Evolutionary conservation across 30 jellyfish, hydroid and myxozoan genomes (phyloP).

Genomic region (Mastigias papua): DNA sequence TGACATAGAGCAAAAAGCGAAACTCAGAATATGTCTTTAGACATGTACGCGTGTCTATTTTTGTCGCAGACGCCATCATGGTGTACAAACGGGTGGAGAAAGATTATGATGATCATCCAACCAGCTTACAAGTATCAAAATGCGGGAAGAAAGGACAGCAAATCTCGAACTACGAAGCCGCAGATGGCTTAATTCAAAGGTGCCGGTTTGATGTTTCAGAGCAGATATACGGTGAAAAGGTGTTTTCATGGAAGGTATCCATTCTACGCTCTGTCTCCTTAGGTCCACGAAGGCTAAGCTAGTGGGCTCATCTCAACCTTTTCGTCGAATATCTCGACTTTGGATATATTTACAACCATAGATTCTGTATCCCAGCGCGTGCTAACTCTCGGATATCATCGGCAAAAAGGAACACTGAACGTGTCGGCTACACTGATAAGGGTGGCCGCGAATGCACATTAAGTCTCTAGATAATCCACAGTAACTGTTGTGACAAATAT

Average conservation of each 20-base stretch:
- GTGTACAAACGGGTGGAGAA: conserved; percentile 14
- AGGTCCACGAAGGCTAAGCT: neutral
- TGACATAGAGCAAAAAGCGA: neutral
- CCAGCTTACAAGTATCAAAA: conserved; percentile 1
- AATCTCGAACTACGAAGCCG: neutral
- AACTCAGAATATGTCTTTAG: neutral
- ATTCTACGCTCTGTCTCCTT: neutral
- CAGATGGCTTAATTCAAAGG: neutral
- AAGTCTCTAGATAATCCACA: neutral
- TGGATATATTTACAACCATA: neutral
- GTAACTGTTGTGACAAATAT: too few relatives aligned
- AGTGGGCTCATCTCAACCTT: neutral
- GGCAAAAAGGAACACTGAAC: neutral
- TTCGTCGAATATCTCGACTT: neutral
- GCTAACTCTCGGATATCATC: conserved; percentile 1
- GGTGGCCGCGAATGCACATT: neutral
- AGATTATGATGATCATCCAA: conserved; percentile 6
- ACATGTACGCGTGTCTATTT: neutral
- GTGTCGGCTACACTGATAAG: neutral
- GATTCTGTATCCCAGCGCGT: neutral
- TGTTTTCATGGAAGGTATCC: neutral
- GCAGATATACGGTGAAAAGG: neutral
- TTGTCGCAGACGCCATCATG: neutral
- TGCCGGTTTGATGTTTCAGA: neutral
- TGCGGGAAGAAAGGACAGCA: conserved; percentile 15